Percentiles rank a stretch among this genome's conserved stretches.
Evolutionary conservation across 2,113 vertebrate species (phyloP).

Genomic region (Pogonocichla stellata): DNA sequence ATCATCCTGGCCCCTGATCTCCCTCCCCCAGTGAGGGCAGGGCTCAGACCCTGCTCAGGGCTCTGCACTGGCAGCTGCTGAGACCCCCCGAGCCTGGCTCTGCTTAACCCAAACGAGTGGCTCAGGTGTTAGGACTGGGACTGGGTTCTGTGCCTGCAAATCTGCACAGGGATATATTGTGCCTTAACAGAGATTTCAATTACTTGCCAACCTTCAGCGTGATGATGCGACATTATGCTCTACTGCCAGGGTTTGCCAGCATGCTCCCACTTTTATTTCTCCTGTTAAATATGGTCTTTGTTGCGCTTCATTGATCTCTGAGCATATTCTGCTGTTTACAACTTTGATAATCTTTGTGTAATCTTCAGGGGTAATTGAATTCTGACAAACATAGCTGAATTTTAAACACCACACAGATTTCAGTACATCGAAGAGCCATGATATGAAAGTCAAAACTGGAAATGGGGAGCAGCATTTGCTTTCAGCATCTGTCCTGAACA

Average conservation of each 20-base stretch:
- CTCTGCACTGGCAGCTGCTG: accelerated
- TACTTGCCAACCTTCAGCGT: slow-evolving; percentile 17
- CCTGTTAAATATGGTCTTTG: slow-evolving; percentile 73
- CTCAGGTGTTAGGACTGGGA: slow-evolving; percentile 6
- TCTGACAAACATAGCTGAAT: slow-evolving; percentile 49
- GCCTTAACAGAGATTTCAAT: slow-evolving; percentile 39
- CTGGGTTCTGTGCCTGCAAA: not conserved
- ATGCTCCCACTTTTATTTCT: slow-evolving; percentile 65
- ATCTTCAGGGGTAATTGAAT: slow-evolving; percentile 76
- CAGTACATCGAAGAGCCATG: not conserved
- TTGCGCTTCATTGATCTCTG: slow-evolving; percentile 71
- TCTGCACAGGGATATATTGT: not conserved
- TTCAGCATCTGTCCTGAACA: not conserved
- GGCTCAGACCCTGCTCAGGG: accelerated
- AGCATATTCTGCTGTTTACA: slow-evolving; percentile 76
- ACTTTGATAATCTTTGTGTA: slow-evolving; percentile 77
- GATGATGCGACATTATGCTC: slow-evolving; percentile 53
- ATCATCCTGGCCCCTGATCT: accelerated
- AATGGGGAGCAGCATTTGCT: not conserved
- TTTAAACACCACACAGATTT: slow-evolving; percentile 40
- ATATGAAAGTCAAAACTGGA: slow-evolving; percentile 8
- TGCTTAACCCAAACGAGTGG: slow-evolving; percentile 33
- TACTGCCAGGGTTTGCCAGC: slow-evolving; percentile 46
- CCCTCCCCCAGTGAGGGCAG: not conserved
- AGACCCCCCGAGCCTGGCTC: not conserved